Evolutionary conservation across 2,888 invertebrate species (phyloP).

Genomic region (Notodonta ziczac): DNA sequence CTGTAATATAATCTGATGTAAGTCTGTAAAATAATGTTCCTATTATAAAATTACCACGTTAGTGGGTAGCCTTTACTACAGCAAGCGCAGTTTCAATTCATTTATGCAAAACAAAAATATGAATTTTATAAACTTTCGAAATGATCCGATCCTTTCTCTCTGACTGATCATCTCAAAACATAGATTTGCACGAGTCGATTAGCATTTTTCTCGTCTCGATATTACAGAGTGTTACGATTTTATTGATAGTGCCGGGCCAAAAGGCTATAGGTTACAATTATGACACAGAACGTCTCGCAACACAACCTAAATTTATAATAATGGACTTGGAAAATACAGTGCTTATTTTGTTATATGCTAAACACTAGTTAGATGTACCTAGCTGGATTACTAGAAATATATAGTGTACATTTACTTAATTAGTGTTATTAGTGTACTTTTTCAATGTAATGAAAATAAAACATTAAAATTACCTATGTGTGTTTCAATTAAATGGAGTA

Average conservation of each 20-base stretch:
- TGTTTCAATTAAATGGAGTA: too few species aligned
- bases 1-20: too few species aligned
- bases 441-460: too few species aligned
- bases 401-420: too few species aligned
- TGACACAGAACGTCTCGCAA: conserved; percentile 21
- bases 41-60: too few species aligned
- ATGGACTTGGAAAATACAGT: neutral
- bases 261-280: conserved; percentile 28
- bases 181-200: conserved; percentile 15
- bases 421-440: too few species aligned
- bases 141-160: conserved; percentile 10
- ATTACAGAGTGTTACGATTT: conserved; percentile 17
- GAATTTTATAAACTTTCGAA: neutral
- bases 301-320: conserved; percentile 9
- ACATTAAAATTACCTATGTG: too few species aligned
- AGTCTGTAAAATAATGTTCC: too few species aligned
- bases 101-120: neutral
- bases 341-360: neutral
- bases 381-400: too few species aligned
- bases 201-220: conserved; percentile 20
- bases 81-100: neutral
- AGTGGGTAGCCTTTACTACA: too few species aligned
- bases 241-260: conserved; percentile 21
- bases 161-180: conserved; percentile 12
- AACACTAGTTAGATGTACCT: too few species aligned